Percentiles rank a stretch among this genome's conserved stretches.
Conservation (phyloP, 2,888 invertebrate genomes). For the Sphaerophoria rueppellii region DNA sequence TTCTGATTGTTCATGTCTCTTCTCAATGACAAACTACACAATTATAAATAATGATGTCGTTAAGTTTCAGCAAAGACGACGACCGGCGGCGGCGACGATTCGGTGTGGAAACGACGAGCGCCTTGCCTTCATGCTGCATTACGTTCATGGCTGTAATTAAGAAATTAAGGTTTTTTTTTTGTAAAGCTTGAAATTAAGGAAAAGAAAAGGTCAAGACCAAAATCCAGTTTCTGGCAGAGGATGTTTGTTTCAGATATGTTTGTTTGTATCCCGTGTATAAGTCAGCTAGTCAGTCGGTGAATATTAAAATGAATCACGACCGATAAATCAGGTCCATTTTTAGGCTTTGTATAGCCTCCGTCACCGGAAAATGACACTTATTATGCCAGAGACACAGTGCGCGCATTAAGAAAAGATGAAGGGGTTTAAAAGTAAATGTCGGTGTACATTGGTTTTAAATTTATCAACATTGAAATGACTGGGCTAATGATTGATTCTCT, state of each 20-base stretch:
- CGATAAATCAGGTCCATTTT: neutral
- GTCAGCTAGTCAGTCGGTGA: conserved; percentile 3
- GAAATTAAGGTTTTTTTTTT: conserved; percentile 7
- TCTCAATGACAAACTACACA: conserved; percentile 67
- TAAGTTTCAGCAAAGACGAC: conserved; percentile 22
- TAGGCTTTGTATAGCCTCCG: no score
- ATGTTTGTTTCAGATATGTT: neutral
- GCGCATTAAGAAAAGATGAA: no score
- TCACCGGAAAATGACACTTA: no score
- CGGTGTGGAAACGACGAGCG: no score
- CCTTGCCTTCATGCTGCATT: neutral
- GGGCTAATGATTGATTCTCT: no score
- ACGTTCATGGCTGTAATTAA: conserved; percentile 33
- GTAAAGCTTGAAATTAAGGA: conserved; percentile 12
- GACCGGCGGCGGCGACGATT: no score
- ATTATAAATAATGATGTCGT: conserved; percentile 71
- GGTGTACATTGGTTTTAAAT: no score
- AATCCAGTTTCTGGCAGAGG: conserved; percentile 9
- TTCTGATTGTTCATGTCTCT: conserved; percentile 27
- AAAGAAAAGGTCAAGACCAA: conserved; percentile 62
- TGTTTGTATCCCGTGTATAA: conserved; percentile 4
- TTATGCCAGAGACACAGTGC: no score
- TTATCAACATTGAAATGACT: no score
- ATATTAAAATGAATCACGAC: conserved; percentile 19
- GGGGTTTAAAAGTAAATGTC: no score